These are phyloP conservation scores for Solea solea DNA, from an alignment of 2,113 vertebrate genomes.

Conservation along the genomic window DNA sequence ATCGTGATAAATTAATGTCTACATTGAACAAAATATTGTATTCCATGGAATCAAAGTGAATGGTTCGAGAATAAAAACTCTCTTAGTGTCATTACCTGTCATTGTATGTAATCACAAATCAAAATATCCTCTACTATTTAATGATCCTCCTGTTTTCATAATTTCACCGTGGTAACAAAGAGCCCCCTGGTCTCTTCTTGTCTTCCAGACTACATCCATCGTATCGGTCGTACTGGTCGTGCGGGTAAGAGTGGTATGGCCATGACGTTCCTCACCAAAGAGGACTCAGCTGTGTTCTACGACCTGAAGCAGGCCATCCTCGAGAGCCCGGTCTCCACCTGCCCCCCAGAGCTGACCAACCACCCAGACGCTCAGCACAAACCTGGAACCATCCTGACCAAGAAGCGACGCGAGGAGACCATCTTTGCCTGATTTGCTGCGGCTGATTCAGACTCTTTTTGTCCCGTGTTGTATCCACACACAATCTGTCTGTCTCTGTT, in stretches of 20 bases:
- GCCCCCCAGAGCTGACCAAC: slow-evolving; percentile 94
- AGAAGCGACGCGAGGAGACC: slow-evolving; percentile 97
- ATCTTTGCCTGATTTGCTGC: slow-evolving; percentile 91
- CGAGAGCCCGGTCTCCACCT: slow-evolving; percentile 95
- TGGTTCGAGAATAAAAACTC: no score
- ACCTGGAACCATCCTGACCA: slow-evolving; percentile 97
- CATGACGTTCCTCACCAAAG: slow-evolving; percentile 98
- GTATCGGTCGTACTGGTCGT: slow-evolving; percentile 96
- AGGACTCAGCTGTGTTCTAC: slow-evolving; percentile 95
- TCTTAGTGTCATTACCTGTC: no score
- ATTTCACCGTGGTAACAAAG: not conserved
- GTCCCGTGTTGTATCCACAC: not conserved
- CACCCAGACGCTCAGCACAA: slow-evolving; percentile 98
- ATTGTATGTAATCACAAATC: no score
- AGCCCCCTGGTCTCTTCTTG: not conserved
- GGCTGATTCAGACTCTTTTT: not conserved
- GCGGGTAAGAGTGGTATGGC: slow-evolving; percentile 97
- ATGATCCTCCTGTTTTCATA: not conserved
- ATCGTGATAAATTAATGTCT: no score
- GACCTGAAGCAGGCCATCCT: slow-evolving; percentile 97
- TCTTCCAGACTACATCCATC: slow-evolving; percentile 93
- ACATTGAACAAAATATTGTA: no score
- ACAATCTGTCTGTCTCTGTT: not conserved
- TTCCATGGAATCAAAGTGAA: no score
- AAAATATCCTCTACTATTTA: no score